Base-by-base conservation (phyloP, 2,113 vertebrate species). In the Muntiacus muntjak region DNA sequence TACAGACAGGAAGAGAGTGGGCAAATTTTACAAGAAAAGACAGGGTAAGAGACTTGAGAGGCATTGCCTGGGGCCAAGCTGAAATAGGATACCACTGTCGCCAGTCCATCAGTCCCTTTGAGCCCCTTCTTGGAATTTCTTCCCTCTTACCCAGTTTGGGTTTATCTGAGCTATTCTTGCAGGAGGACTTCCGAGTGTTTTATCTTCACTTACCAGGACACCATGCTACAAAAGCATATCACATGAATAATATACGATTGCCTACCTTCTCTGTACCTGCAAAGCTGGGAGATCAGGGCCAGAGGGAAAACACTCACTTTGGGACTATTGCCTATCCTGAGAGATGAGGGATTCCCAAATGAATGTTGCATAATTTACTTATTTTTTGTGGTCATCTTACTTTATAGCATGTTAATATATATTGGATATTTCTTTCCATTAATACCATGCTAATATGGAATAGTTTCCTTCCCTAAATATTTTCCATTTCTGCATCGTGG, bases 391-490 rank as follows among this genome's bases (percentile, higher is more conserved):
- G 11, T 82, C 36, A 54, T 71, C 43, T 98, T 95, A 47, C 33
- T 74, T 74, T 36, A 33, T 62, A 25, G n/a, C 47, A 33, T 52
- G 52, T 50, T 82, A 85, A 82, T 89, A 17, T 45, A 54, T 36
- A 43, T 45, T 57, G 21, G 64, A 36, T 28, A 87, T 93, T 85
- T 97, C 84, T 94, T 97, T 93, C 40, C 43, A 62, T 84, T 91
- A 95, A 50, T 74, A 47, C 11, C 87, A 26, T n/a, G n/a, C 55
- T 94, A 58, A 52, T 50, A 25, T 43, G 23, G 50, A 85, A 92
- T 81, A 85, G 30, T 55, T 89, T 94, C 40, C 74, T 88, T 81
- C 15, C 14, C 11, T 25, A 57, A 54, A 67, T 25, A 82, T 79
- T 87, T 94, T 93, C 50, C 52, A 57, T 17, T 30, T 79, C 17